Percentiles rank a stretch among this genome's conserved stretches.
These are phyloP conservation scores for Spatulosminthurus flaviceps DNA, from an alignment of 2,888 invertebrate genomes.

Conservation along the genomic window DNA sequence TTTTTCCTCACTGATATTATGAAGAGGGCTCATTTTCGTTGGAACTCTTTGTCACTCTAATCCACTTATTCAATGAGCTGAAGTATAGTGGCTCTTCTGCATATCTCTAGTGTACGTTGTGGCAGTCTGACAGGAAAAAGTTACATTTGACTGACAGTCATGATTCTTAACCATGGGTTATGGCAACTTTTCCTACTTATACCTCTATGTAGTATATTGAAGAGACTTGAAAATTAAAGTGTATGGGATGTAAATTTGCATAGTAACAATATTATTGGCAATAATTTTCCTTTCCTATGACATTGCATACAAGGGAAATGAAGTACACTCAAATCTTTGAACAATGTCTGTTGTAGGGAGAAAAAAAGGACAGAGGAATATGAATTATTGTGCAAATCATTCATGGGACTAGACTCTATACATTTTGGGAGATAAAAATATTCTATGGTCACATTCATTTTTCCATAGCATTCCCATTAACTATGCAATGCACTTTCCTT, in stretches of 20 bases:
- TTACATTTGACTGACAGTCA: conserved; percentile 15
- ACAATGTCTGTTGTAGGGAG: neutral
- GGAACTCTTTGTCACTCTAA: neutral
- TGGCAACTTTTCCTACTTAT: neutral
- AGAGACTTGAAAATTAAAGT: neutral
- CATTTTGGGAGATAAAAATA: neutral
- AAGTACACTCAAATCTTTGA: too few relatives aligned
- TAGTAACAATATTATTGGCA: too few relatives aligned
- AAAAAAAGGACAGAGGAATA: conserved; percentile 9
- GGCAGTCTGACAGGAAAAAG: conserved; percentile 19
- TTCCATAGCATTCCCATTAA: neutral
- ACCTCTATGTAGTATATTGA: neutral
- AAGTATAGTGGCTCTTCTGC: conserved; percentile 15
- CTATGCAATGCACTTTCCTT: too few relatives aligned
- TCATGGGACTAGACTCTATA: too few relatives aligned
- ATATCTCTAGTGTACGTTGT: neutral
- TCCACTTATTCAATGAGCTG: conserved; percentile 5
- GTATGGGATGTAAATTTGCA: neutral
- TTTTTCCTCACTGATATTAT: neutral
- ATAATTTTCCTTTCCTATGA: too few relatives aligned
- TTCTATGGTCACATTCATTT: neutral
- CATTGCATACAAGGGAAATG: too few relatives aligned
- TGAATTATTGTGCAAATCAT: conserved; percentile 13
- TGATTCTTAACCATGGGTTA: conserved; percentile 25
- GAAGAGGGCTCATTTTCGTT: conserved; percentile 3